phyloP scores from a whole-genome alignment of 2,113 vertebrate species.

The Ammodytes dubius region DNA sequence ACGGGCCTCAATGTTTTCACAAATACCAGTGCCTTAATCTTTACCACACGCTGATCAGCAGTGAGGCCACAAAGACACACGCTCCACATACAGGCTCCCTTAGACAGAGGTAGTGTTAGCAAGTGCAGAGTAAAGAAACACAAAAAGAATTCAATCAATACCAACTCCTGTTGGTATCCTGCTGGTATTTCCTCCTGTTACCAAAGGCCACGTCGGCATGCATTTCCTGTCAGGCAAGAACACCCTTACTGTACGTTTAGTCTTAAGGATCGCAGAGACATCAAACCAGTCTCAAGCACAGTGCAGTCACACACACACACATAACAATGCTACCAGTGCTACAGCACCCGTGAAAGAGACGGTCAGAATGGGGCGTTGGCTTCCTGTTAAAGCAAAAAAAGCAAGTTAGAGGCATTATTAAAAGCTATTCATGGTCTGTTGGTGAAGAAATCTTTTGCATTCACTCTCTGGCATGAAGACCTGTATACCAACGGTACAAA shows the following conservation, averaged over 20 bases:
- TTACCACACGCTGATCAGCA: background rate
- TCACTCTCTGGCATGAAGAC: background rate
- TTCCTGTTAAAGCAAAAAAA: slow-evolving; percentile 79
- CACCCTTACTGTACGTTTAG: slow-evolving; percentile 7
- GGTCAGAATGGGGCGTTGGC: slow-evolving; percentile 50
- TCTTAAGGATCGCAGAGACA: slow-evolving; percentile 4
- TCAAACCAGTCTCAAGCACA: slow-evolving; percentile 28
- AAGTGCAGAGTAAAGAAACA: background rate
- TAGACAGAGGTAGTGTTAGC: slow-evolving; percentile 5
- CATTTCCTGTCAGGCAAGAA: slow-evolving; percentile 45
- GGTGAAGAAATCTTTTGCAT: background rate
- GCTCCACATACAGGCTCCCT: too few relatives aligned
- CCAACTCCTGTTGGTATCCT: slow-evolving; percentile 4
- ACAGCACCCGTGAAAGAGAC: slow-evolving; percentile 74
- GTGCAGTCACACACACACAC: slow-evolving; percentile 48
- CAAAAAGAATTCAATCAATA: background rate
- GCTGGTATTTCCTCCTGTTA: slow-evolving; percentile 22
- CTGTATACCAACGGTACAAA: background rate
- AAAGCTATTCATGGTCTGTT: background rate
- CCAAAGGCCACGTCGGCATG: slow-evolving; percentile 31
- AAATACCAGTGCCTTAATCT: background rate
- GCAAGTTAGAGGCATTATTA: slow-evolving; percentile 35
- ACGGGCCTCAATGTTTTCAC: background rate
- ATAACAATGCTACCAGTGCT: slow-evolving; percentile 51
- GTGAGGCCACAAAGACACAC: too few relatives aligned